Base-by-base conservation (phyloP, 2,888 invertebrate genomes). In the Lepidochitona cinerea region DNA sequence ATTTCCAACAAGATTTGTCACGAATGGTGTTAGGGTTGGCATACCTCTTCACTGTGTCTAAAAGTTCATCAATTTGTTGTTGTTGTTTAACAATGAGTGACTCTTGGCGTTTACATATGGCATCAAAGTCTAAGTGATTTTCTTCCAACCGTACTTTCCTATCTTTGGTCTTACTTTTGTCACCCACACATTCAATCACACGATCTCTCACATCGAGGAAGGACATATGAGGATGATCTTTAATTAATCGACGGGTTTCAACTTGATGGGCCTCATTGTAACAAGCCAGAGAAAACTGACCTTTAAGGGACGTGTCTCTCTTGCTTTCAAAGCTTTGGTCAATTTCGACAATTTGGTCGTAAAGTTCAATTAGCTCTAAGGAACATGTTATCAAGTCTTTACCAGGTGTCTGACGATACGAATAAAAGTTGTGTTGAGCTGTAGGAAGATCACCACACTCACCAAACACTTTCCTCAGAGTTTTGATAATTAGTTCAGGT, bases 331-430 rank as follows among this genome's bases (percentile, higher is more conserved):
- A 64, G 3, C 59, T 54, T n/a, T 5, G 18, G 35, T 73, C 65
- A 1, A 73, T 1, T 23, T 37, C 35, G 2, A 54, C n/a, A 18
- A 73, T 73, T 37, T 49, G 33, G 35, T 73, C 73, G n/a, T n/a
- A 73, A 6, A 73, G n/a, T 5, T 69, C 69, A 1, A 73, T 54
- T 32, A 73, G 54, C 18, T 49, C 29, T 6, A 73, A 26, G 9
- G 73, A 73, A 29, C 69, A 73, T 7, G 36, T 36, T 5, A 68
- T 49, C 1, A 72, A n/a, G 26, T 73, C 73, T 33, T 69, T 49
- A 1, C 49, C 72, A 9, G 32, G 6, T 33, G 36, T 32, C 36
- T 73, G 73, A 4, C 37, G 18, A 33, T 64, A 64, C 4, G 52
- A 49, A 37, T 69, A 69, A 32, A 73, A 73, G 1, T 37, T 49